Base-by-base conservation (phyloP, 2,888 invertebrate genomes). In the Biston betularia region DNA sequence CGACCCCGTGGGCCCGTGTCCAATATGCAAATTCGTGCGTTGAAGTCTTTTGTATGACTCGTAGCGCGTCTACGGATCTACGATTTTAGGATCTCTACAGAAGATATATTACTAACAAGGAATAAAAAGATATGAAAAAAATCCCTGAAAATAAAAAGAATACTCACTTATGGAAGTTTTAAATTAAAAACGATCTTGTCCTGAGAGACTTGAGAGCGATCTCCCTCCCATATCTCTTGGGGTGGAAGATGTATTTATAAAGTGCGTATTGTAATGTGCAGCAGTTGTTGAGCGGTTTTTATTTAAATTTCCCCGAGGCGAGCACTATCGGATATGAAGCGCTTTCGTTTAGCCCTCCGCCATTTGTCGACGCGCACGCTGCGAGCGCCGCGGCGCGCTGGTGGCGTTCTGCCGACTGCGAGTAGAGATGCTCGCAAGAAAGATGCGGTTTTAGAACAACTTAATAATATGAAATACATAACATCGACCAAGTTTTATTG, bases 1-100 rank as follows among this genome's bases (percentile, higher is more conserved):
- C 24, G 3, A 24, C 24, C 11, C 44, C 12, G 44, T 12, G 62
- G 53, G n/a, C 15, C 50, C 14, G 9, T 55, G 61, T 40, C 63
- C 63, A 65, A 45, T 34, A 73, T 70, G 65, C 66, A 66, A 68
- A 71, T 68, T 67, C 63, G 62, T 77, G 80, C 87, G 87, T 87
- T 87, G 85, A 87, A 79, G 84, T 87, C 88, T 87, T 87, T 87
- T 85, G 78, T 80, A 81, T 72, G 46, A 15, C 40, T 54, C 65
- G 70, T 67, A 68, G 65, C 42, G 44, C 35, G 24, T 33, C 65
- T 59, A 69, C 68, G 59, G 40, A 45, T 35, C 64, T 64, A 67
- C 52, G 54, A 24, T 1, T 11, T 33, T 64, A 67, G 49, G 54
- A 35, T 50, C 34, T 38, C n/a, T 35, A 52, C 35, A n/a, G 35